These are phyloP conservation scores for Proterorhinus semilunaris DNA, from an alignment of 2,113 vertebrate species.

Conservation along the genomic window DNA sequence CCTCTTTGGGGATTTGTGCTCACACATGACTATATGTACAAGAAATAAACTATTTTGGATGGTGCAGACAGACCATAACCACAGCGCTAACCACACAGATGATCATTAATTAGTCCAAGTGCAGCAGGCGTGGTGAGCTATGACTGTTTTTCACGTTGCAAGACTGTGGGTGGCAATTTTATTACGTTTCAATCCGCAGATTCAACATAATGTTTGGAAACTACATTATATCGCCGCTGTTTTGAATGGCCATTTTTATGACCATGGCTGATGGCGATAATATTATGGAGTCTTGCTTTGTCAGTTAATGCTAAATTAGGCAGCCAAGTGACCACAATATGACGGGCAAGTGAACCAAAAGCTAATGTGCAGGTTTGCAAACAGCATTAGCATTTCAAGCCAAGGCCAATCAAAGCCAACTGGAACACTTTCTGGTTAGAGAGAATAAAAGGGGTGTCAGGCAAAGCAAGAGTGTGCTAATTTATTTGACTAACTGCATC, in stretches of 20 bases:
- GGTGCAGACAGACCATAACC: constrained; percentile 4
- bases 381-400: constrained; percentile 8
- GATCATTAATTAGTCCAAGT: constrained; percentile 30
- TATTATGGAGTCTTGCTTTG: constrained; percentile 33
- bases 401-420: constrained; percentile 14
- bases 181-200: constrained; percentile 41
- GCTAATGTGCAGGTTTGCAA: constrained; percentile 23
- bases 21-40: background rate
- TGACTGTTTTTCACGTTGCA: constrained; percentile 40
- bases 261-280: constrained; percentile 32
- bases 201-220: constrained; percentile 33
- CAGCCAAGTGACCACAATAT: constrained; percentile 4
- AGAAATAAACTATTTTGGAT: background rate
- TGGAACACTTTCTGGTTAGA: constrained; percentile 9
- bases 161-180: constrained; percentile 25
- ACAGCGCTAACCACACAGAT: constrained; percentile 26
- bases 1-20: too few species aligned
- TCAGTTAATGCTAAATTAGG: constrained; percentile 33
- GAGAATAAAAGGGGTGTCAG: constrained; percentile 21
- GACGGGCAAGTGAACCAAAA: constrained; percentile 17
- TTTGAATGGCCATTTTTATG: constrained; percentile 34
- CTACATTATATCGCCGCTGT: constrained; percentile 23
- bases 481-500: constrained; percentile 36
- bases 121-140: constrained; percentile 7
- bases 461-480: constrained; percentile 28